These are phyloP conservation scores for Passer domesticus DNA, from an alignment of 2,113 vertebrate genomes.

Conservation along the genomic window DNA sequence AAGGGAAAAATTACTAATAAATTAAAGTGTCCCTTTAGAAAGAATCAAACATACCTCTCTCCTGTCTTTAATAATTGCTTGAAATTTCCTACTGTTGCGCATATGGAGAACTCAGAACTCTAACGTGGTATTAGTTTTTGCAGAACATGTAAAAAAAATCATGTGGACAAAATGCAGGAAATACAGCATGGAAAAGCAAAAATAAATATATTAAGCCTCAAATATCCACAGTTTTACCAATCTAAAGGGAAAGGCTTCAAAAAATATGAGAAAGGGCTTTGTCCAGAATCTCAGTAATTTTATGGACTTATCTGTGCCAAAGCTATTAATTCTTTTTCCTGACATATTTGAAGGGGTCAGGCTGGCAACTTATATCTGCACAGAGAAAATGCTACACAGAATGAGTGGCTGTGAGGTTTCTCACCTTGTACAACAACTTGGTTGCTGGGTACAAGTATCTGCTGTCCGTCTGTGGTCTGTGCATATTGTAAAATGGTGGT, in stretches of 20 bases:
- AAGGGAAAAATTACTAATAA: background rate
- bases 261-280: background rate
- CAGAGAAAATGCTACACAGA: background rate
- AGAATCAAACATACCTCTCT: background rate
- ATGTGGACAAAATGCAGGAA: background rate
- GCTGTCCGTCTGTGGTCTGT: constrained; percentile 97
- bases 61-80: background rate
- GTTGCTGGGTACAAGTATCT: constrained; percentile 98
- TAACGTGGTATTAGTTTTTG: background rate
- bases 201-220: background rate
- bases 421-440: constrained; percentile 99
- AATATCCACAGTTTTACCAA: background rate
- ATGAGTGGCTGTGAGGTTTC: constrained; percentile 32
- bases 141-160: background rate
- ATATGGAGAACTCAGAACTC: background rate
- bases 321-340: constrained; percentile 20
- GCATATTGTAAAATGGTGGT: constrained; percentile 98
- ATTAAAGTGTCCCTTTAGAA: background rate
- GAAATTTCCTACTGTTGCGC: background rate
- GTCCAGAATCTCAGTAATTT: background rate
- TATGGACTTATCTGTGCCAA: background rate
- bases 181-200: background rate
- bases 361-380: background rate
- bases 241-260: background rate
- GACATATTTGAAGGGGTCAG: background rate